Base-by-base conservation (phyloP, 2,888 invertebrate species). In the Polylopha cassiicola region DNA sequence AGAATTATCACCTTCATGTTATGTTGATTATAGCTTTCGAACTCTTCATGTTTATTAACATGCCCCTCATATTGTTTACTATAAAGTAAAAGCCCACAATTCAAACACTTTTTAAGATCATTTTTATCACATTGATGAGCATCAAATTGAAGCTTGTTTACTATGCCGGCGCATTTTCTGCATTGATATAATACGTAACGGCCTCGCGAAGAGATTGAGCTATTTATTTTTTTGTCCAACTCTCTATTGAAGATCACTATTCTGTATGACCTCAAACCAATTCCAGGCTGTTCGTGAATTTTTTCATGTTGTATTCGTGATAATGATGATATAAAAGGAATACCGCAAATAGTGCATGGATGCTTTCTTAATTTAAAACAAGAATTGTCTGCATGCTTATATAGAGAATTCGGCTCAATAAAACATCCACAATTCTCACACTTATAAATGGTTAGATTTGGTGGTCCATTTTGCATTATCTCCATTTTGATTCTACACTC, bases 401-500 rank as follows among this genome's bases (percentile, higher is more conserved):
- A 66, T 37, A 76, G 41, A 26, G 43, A 44, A 29, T 44, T 32
- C 5, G 63, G 56, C 27, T 74, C 66, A 39, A 77, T 50, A 46
- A 62, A 66, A 31, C 55, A 51, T 5, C 51, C 42, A 53, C 80
- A 81, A 49, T 55, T 65, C 34, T 55, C 60, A 55, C 80, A 81
- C 58, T 68, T 70, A 45, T 72, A 78, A 8, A 75, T 44, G 8
- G 65, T 65, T 3, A 61, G 44, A 44, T 58, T 37, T 10, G 51
- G 34, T 15, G 53, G 43, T 7, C 78, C 77, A 27, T 65, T 45
- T 53, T 77, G 73, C 41, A 64, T 34, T 26, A 72, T 46, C 39
- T 67, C 50, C 63, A 80, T 58, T 65, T 68, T 73, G 31, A 78
- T 52, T 53, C 70, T 70, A 31, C 62, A 61, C 58, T 77, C 76